A percentile compares a stretch with the other conserved stretches of the same genome.
Conservation (phyloP, 2,113 vertebrate species). For the Anguilla japonica region DNA sequence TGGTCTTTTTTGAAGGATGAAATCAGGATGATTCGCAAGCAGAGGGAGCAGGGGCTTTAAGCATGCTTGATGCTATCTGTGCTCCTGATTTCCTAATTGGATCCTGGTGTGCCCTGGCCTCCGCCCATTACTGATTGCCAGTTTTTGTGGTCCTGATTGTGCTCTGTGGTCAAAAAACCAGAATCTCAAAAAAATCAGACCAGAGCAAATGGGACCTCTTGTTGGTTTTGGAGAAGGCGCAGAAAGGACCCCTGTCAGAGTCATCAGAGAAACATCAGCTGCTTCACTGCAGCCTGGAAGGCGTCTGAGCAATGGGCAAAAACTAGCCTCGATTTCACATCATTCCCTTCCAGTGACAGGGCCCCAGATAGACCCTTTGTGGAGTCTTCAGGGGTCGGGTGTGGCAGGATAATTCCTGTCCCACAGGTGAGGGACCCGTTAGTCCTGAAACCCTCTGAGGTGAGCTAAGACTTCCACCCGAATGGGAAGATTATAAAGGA, state of each 20-base stretch:
- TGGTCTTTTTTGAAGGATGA: neutral
- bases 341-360: neutral
- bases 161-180: neutral
- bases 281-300: neutral
- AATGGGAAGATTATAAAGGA: neutral
- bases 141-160: neutral
- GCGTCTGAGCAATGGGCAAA: neutral
- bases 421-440: neutral
- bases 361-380: neutral
- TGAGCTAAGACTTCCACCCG: neutral
- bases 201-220: neutral
- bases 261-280: neutral
- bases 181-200: neutral
- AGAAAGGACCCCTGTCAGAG: neutral
- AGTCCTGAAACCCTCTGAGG: neutral
- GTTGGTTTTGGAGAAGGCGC: neutral
- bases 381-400: neutral
- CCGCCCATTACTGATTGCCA: neutral
- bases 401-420: neutral
- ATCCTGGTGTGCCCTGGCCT: neutral
- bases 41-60: neutral
- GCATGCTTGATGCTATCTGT: conserved; percentile 5
- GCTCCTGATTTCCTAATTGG: neutral
- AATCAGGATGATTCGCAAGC: neutral
- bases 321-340: neutral